Conservation (phyloP, 2,797 vertebrate genomes). For the Tolypeutes matacus region DNA sequence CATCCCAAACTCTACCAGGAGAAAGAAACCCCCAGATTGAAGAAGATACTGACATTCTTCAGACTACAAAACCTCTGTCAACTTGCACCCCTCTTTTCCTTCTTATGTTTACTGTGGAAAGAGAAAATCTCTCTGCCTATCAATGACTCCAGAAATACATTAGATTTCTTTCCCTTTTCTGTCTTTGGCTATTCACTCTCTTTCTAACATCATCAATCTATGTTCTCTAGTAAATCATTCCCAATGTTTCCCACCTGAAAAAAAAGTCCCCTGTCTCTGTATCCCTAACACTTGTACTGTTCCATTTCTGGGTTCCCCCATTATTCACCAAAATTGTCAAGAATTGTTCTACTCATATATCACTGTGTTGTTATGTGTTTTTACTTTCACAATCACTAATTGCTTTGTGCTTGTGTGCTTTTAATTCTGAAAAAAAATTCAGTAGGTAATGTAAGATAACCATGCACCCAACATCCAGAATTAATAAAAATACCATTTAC, state of each 20-base stretch:
- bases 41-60: not conserved
- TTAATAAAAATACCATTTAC: not conserved
- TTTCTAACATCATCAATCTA: not conserved
- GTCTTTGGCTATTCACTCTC: not conserved
- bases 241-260: not conserved
- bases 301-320: not conserved
- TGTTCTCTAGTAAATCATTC: not conserved
- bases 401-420: not conserved
- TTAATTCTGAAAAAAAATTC: constrained; percentile 23
- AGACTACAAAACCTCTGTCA: not conserved
- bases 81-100: not conserved
- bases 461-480: not conserved
- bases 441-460: not conserved
- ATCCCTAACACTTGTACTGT: not conserved
- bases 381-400: not conserved
- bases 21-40: not conserved
- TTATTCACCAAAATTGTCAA: not conserved
- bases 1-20: not conserved
- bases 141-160: not conserved
- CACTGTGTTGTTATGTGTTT: not conserved
- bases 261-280: not conserved
- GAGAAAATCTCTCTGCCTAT: not conserved
- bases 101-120: not conserved
- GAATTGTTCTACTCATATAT: not conserved
- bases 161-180: not conserved